Conservation (phyloP, 1,140 invertebrate species). For the Drosophila carrolli region DNA sequence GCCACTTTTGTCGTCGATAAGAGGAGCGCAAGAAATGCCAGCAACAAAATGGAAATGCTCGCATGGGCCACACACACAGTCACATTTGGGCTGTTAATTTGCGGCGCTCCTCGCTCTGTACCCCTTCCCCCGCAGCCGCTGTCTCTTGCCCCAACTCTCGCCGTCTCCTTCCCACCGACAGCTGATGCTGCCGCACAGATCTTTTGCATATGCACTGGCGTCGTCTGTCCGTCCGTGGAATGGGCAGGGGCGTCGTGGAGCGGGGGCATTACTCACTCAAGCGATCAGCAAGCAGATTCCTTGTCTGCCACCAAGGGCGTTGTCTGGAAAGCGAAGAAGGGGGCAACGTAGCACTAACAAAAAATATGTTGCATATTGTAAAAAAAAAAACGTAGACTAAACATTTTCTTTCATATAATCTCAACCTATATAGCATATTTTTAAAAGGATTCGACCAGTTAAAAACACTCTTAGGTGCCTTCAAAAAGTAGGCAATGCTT, state of each 20-base stretch:
- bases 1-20: slow-evolving; percentile 80
- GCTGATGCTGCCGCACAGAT: slow-evolving; percentile 52
- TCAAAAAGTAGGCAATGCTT: neutral
- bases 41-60: slow-evolving; percentile 76
- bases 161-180: slow-evolving; percentile 23
- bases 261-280: slow-evolving; percentile 40
- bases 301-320: slow-evolving; percentile 21
- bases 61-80: slow-evolving; percentile 59
- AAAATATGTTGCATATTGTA: too few relatives aligned
- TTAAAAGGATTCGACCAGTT: too few relatives aligned
- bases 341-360: neutral
- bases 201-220: slow-evolving; percentile 34
- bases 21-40: slow-evolving; percentile 80
- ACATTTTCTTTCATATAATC: too few relatives aligned
- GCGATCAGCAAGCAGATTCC: slow-evolving; percentile 25
- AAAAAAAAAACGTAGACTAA: too few relatives aligned
- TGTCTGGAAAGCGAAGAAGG: slow-evolving; percentile 5
- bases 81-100: slow-evolving; percentile 62
- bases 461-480: too few relatives aligned
- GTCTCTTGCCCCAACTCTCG: slow-evolving; percentile 5
- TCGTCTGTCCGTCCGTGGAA: neutral
- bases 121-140: neutral
- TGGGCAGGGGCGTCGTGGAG: neutral
- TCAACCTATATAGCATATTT: too few relatives aligned
- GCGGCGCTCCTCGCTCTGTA: slow-evolving; percentile 43